Percentiles rank a stretch among this genome's conserved stretches.
These are phyloP conservation scores for Caerostris extrusa DNA, from an alignment of 1,140 invertebrate species.

Conservation along the genomic window DNA sequence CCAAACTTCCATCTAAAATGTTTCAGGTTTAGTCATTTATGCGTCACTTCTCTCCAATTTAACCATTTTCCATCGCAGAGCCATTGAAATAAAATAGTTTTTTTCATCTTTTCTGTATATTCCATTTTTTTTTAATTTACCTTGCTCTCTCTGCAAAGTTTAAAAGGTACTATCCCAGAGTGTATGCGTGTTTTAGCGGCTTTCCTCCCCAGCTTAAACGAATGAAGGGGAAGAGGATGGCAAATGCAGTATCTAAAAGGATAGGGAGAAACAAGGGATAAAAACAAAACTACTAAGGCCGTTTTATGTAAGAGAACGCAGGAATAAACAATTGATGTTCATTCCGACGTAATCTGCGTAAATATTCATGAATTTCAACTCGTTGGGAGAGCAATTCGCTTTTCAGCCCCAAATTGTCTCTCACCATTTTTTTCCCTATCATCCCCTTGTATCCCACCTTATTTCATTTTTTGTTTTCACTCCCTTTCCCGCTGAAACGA, in stretches of 20 bases:
- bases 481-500: conserved; percentile 57
- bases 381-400: conserved; percentile 65
- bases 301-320: conserved; percentile 62
- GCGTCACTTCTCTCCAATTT: no score
- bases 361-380: conserved; percentile 77
- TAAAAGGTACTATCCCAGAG: conserved; percentile 35
- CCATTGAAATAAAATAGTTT: neutral
- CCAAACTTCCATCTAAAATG: no score
- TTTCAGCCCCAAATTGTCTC: conserved; percentile 72
- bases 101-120: conserved; percentile 10
- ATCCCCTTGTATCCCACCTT: conserved; percentile 35
- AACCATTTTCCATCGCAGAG: no score
- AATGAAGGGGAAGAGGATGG: conserved; percentile 49
- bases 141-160: neutral
- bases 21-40: no score
- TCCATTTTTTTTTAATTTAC: neutral
- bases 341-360: conserved; percentile 74
- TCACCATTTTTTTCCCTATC: conserved; percentile 51
- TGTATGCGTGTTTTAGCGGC: conserved; percentile 39
- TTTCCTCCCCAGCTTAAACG: conserved; percentile 19
- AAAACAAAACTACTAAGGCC: neutral
- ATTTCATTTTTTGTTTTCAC: conserved; percentile 67
- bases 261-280: neutral
- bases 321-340: conserved; percentile 77
- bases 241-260: conserved; percentile 26